These are phyloP conservation scores for Chirona hameri DNA, from an alignment of 2,888 invertebrate genomes.

Conservation along the genomic window DNA sequence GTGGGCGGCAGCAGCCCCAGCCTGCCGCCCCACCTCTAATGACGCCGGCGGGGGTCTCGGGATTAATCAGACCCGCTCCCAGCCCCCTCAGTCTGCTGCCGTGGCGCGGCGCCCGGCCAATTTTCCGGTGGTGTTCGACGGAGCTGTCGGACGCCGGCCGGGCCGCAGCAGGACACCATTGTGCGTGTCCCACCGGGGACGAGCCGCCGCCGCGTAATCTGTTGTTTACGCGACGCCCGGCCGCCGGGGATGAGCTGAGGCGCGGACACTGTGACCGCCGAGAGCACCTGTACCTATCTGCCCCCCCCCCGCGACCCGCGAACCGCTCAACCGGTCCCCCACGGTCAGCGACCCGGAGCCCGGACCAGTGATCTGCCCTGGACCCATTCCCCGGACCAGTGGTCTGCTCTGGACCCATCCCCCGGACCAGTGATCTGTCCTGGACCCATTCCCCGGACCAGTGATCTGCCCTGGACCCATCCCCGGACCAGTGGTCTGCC, in stretches of 20 bases:
- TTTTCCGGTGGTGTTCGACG: conserved; percentile 3
- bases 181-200: background rate
- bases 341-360: background rate
- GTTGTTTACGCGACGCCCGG: background rate
- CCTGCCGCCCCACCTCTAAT: background rate
- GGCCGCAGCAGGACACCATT: background rate
- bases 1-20: background rate
- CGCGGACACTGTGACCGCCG: background rate
- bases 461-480: no score
- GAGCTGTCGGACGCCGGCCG: background rate
- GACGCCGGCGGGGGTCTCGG: conserved; percentile 8
- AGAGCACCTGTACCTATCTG: background rate
- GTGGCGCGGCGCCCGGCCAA: background rate
- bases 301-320: background rate
- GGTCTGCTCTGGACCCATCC: no score
- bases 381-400: no score
- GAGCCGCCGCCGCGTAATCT: background rate
- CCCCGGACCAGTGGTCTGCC: no score
- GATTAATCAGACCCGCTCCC: conserved; percentile 1
- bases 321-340: background rate
- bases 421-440: no score
- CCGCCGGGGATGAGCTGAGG: background rate
- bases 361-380: no score
- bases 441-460: no score
- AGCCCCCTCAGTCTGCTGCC: background rate